Evolutionary conservation across 2,888 invertebrate genomes (phyloP).

Genomic region (Rhagonycha lutea): DNA sequence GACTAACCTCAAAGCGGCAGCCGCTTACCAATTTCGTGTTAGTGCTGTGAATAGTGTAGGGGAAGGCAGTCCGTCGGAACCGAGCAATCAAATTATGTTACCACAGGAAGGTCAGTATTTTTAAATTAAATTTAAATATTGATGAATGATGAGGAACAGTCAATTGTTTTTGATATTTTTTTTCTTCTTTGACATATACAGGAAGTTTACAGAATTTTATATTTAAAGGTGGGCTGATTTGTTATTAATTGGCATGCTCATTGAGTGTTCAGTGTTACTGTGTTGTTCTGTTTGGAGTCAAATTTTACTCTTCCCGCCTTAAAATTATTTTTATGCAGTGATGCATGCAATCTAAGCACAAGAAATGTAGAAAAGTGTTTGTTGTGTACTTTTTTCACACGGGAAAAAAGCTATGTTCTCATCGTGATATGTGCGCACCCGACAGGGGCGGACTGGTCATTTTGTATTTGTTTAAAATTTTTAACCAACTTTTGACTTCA

Average conservation of each 20-base stretch:
- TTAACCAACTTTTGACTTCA: too few relatives aligned
- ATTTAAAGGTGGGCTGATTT: constrained; percentile 51
- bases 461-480: too few relatives aligned
- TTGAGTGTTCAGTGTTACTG: neutral
- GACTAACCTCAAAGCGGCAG: constrained; percentile 88
- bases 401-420: neutral
- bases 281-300: neutral
- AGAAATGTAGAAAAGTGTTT: neutral
- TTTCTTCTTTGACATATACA: constrained; percentile 43
- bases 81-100: constrained; percentile 86
- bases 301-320: neutral
- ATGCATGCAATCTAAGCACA: neutral
- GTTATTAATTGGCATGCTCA: constrained; percentile 7
- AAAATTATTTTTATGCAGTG: neutral
- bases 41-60: constrained; percentile 96
- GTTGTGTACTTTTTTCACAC: neutral
- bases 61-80: constrained; percentile 88
- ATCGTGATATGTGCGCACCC: neutral
- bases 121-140: neutral
- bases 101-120: constrained; percentile 89
- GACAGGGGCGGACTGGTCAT: neutral
- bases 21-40: constrained; percentile 95
- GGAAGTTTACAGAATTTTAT: constrained; percentile 53
- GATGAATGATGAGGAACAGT: constrained; percentile 35
- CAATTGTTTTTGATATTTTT: constrained; percentile 49